Percentiles rank a stretch among this genome's conserved stretches.
These are phyloP conservation scores for Mormyrus proboscirostris DNA, from an alignment of 2,797 vertebrate genomes.

Conservation along the genomic window DNA sequence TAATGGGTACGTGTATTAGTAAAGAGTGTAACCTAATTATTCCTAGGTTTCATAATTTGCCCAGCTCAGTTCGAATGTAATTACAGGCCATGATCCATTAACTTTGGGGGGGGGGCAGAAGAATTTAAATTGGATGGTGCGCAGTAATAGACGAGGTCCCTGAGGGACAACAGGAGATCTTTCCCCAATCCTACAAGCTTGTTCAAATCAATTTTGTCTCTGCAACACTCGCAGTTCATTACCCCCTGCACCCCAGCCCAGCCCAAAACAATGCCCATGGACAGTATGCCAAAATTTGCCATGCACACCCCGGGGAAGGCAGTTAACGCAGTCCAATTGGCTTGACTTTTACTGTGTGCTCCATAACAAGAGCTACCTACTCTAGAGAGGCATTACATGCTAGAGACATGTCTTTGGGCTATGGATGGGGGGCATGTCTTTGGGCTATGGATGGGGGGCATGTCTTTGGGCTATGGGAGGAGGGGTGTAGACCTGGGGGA, in stretches of 20 bases:
- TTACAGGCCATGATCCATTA: slow-evolving; percentile 34
- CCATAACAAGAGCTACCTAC: neutral
- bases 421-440: neutral
- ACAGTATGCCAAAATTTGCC: neutral
- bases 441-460: no score
- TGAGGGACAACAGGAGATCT: neutral
- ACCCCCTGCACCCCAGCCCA: neutral
- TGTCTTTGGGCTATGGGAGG: no score
- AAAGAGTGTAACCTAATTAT: slow-evolving; percentile 38
- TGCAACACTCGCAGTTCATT: slow-evolving; percentile 19
- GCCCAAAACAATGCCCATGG: neutral
- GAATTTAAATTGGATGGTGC: slow-evolving; percentile 17
- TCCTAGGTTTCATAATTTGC: slow-evolving; percentile 34
- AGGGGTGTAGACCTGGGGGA: neutral
- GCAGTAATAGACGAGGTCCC: slow-evolving; percentile 14
- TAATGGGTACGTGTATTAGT: slow-evolving; percentile 34
- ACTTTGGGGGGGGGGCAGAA: slow-evolving; percentile 5
- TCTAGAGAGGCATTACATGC: neutral
- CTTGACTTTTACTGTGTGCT: neutral
- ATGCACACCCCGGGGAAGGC: neutral
- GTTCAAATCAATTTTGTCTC: slow-evolving; percentile 27
- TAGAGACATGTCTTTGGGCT: neutral
- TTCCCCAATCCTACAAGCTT: slow-evolving; percentile 17
- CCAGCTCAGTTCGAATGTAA: slow-evolving; percentile 33
- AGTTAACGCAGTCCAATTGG: neutral